Base-by-base conservation (phyloP, 2,113 vertebrate species). In the Vulpes vulpes region DNA sequence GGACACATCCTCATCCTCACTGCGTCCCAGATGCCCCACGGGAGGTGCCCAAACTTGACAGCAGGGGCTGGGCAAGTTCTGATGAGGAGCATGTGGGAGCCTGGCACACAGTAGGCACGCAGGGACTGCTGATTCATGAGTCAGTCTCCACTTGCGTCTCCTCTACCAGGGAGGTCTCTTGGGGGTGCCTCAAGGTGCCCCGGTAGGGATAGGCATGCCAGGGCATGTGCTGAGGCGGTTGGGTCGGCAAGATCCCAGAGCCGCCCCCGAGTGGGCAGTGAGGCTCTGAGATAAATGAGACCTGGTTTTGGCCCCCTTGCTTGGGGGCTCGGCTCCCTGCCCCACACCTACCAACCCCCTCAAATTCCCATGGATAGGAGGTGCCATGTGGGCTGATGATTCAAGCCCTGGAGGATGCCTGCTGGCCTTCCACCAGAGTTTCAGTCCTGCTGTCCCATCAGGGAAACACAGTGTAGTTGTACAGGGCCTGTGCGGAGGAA, bases 201-300 rank as follows among this genome's bases (percentile, higher is more conserved):
- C 23, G 12, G 30, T 43, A n/a, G 43, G 67, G n/a, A 14, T 12
- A 22, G 43, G 43, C 53, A 38, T 8, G 27, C 9, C 22, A 14
- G 43, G 14, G 79, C 51, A 25, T 0, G 2, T 30, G 57, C n/a
- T 8, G 8, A 6, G 14, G 10, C 0, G 15, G 19, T 57, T 14
- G 14, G 22, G 43, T 32, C 32, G 6, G 32, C 19, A 16, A 25
- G 19, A 16, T 59, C 25, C 74, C 35, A 1, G 82, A 65, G 51
- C 35, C 9, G 38, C 49, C 14, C 4, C 0, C 12, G 3, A 0
- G 17, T 14, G 4, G 64, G 14, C 30, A 43, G 17, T 11, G 59
- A 57, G 59, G 22, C 16, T 57, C 4, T 9, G 53, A 30, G 78
- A 22, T 20, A 15, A 43, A 35, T 16, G 27, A 35, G 32, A 17